Conservation (phyloP, 2,113 vertebrate species). For the Anhinga rufa region DNA sequence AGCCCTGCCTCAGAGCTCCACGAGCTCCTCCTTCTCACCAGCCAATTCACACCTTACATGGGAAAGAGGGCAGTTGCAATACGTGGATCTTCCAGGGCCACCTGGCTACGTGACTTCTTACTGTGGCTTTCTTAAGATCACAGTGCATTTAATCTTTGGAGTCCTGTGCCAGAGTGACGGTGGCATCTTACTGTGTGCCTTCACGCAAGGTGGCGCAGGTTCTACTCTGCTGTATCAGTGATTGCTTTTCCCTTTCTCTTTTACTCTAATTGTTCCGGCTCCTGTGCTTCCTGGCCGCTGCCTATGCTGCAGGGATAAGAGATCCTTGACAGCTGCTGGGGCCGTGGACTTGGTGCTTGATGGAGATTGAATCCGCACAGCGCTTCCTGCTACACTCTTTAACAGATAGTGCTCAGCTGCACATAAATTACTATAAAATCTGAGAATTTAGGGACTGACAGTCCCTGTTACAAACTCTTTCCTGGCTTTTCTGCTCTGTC, state of each 20-base stretch:
- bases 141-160: not conserved
- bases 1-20: not conserved
- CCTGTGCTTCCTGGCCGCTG: not conserved
- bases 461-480: not conserved
- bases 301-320: not conserved
- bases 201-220: not conserved
- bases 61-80: not conserved
- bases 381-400: not conserved
- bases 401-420: not conserved
- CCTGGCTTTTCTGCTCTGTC: not conserved
- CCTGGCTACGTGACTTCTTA: not conserved
- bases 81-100: not conserved
- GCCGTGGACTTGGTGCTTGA: fast-evolving
- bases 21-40: not conserved
- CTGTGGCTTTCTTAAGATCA: not conserved
- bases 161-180: not conserved
- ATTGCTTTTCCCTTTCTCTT: not conserved
- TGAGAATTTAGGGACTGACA: not conserved
- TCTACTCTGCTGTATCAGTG: not conserved
- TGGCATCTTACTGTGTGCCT: not conserved
- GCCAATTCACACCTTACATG: fast-evolving
- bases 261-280: not conserved
- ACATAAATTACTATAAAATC: not conserved
- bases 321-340: not conserved
- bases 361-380: not conserved